These are phyloP conservation scores for Girardia tigrina DNA, from an alignment of 2,888 invertebrate genomes.

Conservation along the genomic window DNA sequence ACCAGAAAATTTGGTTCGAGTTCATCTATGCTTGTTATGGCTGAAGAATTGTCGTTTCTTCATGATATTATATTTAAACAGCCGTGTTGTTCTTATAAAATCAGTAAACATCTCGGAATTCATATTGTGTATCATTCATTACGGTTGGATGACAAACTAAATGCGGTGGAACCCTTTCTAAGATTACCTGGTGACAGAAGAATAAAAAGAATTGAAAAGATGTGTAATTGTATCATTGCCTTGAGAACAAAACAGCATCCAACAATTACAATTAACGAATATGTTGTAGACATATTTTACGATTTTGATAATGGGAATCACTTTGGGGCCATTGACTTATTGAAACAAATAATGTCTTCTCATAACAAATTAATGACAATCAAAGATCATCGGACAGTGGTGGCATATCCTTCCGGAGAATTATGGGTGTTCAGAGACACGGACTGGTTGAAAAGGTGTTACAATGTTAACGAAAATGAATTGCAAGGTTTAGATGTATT, in stretches of 20 bases:
- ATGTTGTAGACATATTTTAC: constrained; percentile 4
- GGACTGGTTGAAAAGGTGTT: not conserved
- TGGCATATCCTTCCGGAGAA: not conserved
- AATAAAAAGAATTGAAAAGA: constrained; percentile 1
- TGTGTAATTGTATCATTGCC: not conserved
- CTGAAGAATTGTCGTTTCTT: not conserved
- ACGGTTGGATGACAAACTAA: not conserved
- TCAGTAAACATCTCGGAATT: not conserved
- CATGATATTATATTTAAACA: constrained; percentile 18
- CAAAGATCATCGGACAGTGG: not conserved
- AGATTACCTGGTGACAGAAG: not conserved
- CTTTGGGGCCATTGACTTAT: not conserved
- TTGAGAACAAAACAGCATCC: not conserved
- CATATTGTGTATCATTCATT: not conserved
- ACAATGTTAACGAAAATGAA: not conserved
- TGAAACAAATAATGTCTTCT: not conserved
- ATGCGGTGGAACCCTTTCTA: not conserved
- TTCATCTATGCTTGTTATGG: not conserved
- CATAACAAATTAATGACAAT: not conserved
- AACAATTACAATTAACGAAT: not conserved
- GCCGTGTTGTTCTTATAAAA: not conserved
- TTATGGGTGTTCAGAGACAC: constrained; percentile 7
- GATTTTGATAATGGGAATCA: constrained; percentile 12
- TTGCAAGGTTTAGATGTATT: not conserved
- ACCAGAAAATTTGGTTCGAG: not conserved